Evolutionary conservation across 2,888 invertebrate species (phyloP).

Genomic region (Perizoma flavofasciatum): DNA sequence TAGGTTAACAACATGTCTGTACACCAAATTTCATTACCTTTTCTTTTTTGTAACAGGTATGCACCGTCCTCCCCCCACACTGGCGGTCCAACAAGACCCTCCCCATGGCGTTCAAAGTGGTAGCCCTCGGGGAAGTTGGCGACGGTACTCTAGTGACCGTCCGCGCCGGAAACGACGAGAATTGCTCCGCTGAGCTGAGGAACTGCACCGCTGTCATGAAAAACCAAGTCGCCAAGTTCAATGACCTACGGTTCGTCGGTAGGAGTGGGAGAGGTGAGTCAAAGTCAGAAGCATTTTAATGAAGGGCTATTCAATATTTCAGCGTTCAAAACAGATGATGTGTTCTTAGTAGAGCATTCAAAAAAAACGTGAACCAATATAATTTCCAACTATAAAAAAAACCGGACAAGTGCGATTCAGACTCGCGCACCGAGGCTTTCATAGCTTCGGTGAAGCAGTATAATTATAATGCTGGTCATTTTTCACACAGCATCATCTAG

Average conservation of each 20-base stretch:
- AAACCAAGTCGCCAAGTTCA: constrained; percentile 98
- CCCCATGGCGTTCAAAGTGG: constrained; percentile 97
- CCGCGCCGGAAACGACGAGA: constrained; percentile 98
- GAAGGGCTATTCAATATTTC: too few species aligned
- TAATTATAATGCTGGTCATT: too few species aligned
- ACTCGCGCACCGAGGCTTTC: too few species aligned
- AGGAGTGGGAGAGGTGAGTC: constrained; percentile 96
- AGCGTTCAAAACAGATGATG: too few species aligned
- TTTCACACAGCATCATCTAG: too few species aligned
- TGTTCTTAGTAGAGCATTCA: too few species aligned
- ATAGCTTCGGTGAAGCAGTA: too few species aligned
- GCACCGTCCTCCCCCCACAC: constrained; percentile 96
- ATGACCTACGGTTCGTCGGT: constrained; percentile 98
- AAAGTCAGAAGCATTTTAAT: not conserved
- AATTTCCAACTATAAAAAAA: too few species aligned
- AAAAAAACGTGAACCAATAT: too few species aligned
- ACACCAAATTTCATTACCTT: too few species aligned
- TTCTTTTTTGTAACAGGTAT: constrained; percentile 75
- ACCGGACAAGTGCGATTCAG: too few species aligned
- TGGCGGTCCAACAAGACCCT: constrained; percentile 99
- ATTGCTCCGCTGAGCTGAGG: constrained; percentile 96
- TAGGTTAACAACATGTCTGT: too few species aligned
- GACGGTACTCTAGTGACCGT: constrained; percentile 98
- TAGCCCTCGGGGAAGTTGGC: constrained; percentile 95
- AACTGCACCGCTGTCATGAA: constrained; percentile 98